Percentiles rank a stretch among this genome's conserved stretches.
Evolutionary conservation across 1,140 invertebrate species (phyloP).

Genomic region (Leptoteleia sp.): DNA sequence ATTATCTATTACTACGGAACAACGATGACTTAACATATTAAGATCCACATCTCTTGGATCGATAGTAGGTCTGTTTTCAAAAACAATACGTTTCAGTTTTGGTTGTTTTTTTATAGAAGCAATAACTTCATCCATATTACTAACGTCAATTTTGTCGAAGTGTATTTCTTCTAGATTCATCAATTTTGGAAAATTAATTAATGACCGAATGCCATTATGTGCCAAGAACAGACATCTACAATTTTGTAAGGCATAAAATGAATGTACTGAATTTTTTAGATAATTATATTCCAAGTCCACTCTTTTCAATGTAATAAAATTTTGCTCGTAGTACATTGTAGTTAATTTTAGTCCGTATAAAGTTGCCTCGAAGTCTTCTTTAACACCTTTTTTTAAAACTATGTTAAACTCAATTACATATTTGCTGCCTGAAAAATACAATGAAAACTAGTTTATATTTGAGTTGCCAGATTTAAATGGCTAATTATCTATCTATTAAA

Average conservation of each 20-base stretch:
- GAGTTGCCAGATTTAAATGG: too few relatives aligned
- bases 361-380: constrained; percentile 70
- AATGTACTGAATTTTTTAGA: constrained; percentile 73
- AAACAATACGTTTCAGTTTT: too few relatives aligned
- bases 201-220: constrained; percentile 71
- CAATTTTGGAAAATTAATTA: constrained; percentile 73
- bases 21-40: too few relatives aligned
- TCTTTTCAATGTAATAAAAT: constrained; percentile 79
- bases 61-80: too few relatives aligned
- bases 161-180: constrained; percentile 70
- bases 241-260: constrained; percentile 73
- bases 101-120: constrained; percentile 69
- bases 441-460: constrained; percentile 7
- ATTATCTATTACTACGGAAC: too few relatives aligned
- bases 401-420: constrained; percentile 83
- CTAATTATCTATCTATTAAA: too few relatives aligned
- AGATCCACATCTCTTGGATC: too few relatives aligned
- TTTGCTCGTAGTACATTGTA: constrained; percentile 80
- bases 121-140: constrained; percentile 70
- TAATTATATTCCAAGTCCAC: constrained; percentile 74
- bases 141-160: constrained; percentile 73
- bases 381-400: constrained; percentile 69
- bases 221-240: constrained; percentile 74
- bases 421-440: constrained; percentile 81
- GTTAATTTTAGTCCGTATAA: constrained; percentile 77